Conservation (phyloP, 2,888 invertebrate species). For the Tipula lateralis region DNA sequence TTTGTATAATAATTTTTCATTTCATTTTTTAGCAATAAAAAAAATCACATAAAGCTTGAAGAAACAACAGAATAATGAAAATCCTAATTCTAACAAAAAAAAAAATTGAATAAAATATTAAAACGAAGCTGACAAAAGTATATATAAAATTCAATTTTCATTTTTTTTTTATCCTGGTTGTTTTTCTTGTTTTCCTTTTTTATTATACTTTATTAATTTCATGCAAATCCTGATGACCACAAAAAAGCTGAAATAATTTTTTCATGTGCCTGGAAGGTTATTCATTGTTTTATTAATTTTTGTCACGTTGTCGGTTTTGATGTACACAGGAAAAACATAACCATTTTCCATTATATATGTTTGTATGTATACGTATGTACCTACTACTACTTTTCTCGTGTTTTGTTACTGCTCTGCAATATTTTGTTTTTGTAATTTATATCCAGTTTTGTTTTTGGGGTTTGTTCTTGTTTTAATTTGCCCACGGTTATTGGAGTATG, state of each 20-base stretch:
- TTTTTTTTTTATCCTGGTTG: background rate
- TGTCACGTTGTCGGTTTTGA: background rate
- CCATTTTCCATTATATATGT: too few species aligned
- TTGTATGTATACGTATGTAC: too few species aligned
- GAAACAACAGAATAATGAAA: background rate
- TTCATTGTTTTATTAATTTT: constrained; percentile 24
- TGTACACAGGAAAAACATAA: background rate
- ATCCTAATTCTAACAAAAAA: background rate
- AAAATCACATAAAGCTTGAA: background rate
- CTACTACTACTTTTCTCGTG: background rate
- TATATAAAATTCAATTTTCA: constrained; percentile 1
- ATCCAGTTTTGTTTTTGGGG: background rate
- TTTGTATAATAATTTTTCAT: background rate
- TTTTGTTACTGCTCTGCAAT: background rate
- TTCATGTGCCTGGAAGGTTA: background rate
- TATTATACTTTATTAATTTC: background rate
- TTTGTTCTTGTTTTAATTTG: background rate
- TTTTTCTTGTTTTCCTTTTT: background rate
- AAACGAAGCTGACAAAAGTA: background rate
- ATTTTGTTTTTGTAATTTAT: background rate
- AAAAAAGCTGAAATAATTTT: background rate
- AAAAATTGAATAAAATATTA: background rate
- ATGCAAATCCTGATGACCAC: background rate
- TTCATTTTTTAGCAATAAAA: background rate
- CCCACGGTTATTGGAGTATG: background rate